These are phyloP conservation scores for Anarsia innoxiella DNA, from an alignment of 2,888 invertebrate species.

Conservation along the genomic window DNA sequence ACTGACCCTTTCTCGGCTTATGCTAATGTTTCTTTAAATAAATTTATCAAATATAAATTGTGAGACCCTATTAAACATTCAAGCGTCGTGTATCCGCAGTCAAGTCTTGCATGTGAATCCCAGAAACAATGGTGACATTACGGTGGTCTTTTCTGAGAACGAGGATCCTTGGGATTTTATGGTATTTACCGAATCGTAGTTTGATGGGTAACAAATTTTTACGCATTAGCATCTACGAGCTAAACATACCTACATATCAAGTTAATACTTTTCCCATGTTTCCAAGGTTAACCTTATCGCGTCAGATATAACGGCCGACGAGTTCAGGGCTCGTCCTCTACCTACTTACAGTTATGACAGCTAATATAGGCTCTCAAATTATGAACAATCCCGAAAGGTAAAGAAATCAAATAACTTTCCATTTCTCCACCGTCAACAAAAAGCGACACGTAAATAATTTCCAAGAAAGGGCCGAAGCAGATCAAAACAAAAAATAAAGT, in stretches of 20 bases:
- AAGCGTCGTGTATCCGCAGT: constrained; percentile 65
- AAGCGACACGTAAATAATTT: constrained; percentile 43
- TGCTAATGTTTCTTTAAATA: constrained; percentile 66
- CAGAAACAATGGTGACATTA: constrained; percentile 65
- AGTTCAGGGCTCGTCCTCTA: too few relatives aligned
- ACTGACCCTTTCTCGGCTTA: constrained; percentile 57
- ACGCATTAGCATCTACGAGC: constrained; percentile 29
- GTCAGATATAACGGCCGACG: too few relatives aligned
- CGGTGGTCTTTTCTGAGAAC: constrained; percentile 72
- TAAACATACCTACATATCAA: too few relatives aligned
- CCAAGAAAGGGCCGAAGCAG: constrained; percentile 28
- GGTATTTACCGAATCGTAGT: constrained; percentile 57
- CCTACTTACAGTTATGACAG: too few relatives aligned
- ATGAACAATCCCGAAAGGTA: too few relatives aligned
- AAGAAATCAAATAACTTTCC: constrained; percentile 5
- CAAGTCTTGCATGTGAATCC: constrained; percentile 58
- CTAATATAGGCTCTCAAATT: too few relatives aligned
- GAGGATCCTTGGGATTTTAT: constrained; percentile 57
- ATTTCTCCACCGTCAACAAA: constrained; percentile 16
- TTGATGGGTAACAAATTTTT: constrained; percentile 43
- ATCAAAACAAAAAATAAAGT: constrained; percentile 41
- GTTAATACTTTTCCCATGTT: too few relatives aligned
- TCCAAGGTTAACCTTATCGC: too few relatives aligned
- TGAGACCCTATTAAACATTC: constrained; percentile 71
- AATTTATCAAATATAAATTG: constrained; percentile 73